Evolutionary conservation across 2,888 invertebrate genomes (phyloP).

Genomic region (Lingula anatina): DNA sequence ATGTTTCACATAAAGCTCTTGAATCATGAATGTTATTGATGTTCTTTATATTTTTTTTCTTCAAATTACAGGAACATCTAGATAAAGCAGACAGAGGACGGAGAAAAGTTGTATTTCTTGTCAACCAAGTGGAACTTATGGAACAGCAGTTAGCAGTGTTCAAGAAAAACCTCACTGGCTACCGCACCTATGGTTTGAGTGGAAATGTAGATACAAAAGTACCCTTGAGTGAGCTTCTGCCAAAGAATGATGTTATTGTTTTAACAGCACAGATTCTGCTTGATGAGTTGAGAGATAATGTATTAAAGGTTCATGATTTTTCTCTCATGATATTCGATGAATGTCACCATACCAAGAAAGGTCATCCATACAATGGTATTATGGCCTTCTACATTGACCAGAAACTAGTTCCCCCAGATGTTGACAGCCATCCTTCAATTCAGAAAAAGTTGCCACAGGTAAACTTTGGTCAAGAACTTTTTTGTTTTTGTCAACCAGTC

Average conservation of each 20-base stretch:
- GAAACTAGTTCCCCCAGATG: slow-evolving; percentile 15
- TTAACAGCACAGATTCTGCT: slow-evolving; percentile 51
- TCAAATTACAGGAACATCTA: background rate
- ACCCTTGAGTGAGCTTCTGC: slow-evolving; percentile 1
- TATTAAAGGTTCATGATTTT: slow-evolving; percentile 19
- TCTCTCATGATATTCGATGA: slow-evolving; percentile 44
- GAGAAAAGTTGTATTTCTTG: slow-evolving; percentile 41
- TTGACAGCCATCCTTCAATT: background rate
- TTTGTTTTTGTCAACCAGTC: no score
- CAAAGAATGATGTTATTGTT: slow-evolving; percentile 37
- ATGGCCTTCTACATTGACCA: slow-evolving; percentile 37
- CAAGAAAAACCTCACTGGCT: slow-evolving; percentile 25
- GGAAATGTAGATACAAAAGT: no score
- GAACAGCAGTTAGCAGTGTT: slow-evolving; percentile 44
- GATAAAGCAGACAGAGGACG: background rate
- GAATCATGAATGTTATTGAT: no score
- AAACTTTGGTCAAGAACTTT: no score
- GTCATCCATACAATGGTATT: slow-evolving; percentile 40
- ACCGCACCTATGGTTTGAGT: no score
- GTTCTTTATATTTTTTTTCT: no score
- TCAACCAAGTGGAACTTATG: slow-evolving; percentile 43
- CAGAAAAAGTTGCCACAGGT: slow-evolving; percentile 8
- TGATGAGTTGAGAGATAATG: slow-evolving; percentile 22
- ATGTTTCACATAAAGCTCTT: no score
- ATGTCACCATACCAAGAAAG: slow-evolving; percentile 39